A percentile compares a stretch with the other conserved stretches of the same genome.
Conservation (phyloP, 2,888 invertebrate species). For the Sesia bembeciformis region DNA sequence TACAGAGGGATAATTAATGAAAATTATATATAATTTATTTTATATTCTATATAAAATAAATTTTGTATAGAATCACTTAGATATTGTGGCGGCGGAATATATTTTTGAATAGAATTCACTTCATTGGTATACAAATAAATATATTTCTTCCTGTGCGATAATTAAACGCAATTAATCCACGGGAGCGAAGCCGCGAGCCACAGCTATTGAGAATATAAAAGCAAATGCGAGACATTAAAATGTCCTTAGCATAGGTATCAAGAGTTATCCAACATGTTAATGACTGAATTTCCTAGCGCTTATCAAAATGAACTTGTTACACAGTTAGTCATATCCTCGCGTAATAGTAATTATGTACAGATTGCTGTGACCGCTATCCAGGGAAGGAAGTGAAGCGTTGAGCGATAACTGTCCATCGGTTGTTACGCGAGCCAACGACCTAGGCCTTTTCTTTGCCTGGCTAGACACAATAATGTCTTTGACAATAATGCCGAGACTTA, state of each 20-base stretch:
- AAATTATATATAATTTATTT: too few relatives aligned
- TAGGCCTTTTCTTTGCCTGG: conserved; percentile 17
- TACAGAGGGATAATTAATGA: too few relatives aligned
- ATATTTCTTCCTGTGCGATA: too few relatives aligned
- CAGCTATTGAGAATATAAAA: not conserved
- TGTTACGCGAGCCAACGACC: conserved; percentile 17
- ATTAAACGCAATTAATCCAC: not conserved
- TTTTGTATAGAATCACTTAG: too few relatives aligned
- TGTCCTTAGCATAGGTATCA: not conserved
- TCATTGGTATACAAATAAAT: too few relatives aligned
- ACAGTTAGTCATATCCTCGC: conserved; percentile 6
- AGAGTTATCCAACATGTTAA: not conserved
- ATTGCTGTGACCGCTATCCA: conserved; percentile 23
- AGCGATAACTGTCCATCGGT: conserved; percentile 29
- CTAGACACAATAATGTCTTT: not conserved
- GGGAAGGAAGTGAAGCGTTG: conserved; percentile 51
- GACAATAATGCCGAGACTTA: too few relatives aligned
- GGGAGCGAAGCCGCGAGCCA: not conserved
- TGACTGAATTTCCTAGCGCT: not conserved
- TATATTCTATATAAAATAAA: too few relatives aligned
- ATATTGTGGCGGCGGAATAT: too few relatives aligned
- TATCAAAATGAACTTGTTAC: not conserved
- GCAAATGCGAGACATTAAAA: not conserved
- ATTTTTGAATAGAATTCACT: too few relatives aligned
- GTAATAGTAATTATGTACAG: conserved; percentile 25